Base-by-base conservation (phyloP, 2,797 vertebrate genomes). In the Pipistrellus kuhlii region DNA sequence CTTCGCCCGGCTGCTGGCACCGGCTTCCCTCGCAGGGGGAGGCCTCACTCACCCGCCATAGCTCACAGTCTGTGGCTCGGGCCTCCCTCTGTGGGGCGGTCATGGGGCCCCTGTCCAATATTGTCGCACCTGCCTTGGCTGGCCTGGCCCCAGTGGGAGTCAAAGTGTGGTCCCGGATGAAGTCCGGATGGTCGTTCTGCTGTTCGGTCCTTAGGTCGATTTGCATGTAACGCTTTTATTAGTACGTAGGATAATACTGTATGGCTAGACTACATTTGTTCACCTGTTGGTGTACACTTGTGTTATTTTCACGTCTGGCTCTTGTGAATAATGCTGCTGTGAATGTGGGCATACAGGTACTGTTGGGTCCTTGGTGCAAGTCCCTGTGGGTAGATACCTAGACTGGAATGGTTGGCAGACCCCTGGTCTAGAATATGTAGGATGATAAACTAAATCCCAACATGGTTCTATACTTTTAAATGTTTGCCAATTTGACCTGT, bases 401-500 rank as follows among this genome's bases (percentile, higher is more conserved):
- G 76, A 86, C 25, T 25, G 6, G 23, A 82, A 30, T 30, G 68
- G 46, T 57, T 93, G 69, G n/a, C n/a, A 3, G 8, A 30, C 21
- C 8, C 44, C 46, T 53, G 11, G 9, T 68, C 71, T 93, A 27
- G 69, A 85, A 32, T 11, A 10, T 38, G 6, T 69, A 13, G 55
- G 35, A 38, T 17, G 32, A 57, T 46, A 69, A 77, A 51, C 62
- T 55, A 27, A 95, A 89, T 85, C 73, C 48, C 48, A 75, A 1
- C 48, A 41, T 66, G 51, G 18, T 91, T 17, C 48, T 86, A 92
- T 18, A 76, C 59, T 64, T 75, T 6, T 21, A 14, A 20, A 25
- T 57, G 38, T 94, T 89, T 80, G 57, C 41, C 44, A 51, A 1
- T 78, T 66, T 91, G n/a, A 30, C 73, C 11, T 20, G 6, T 72